Evolutionary conservation across 2,888 invertebrate genomes (phyloP).

Genomic region (Eupeodes latifasciatus): DNA sequence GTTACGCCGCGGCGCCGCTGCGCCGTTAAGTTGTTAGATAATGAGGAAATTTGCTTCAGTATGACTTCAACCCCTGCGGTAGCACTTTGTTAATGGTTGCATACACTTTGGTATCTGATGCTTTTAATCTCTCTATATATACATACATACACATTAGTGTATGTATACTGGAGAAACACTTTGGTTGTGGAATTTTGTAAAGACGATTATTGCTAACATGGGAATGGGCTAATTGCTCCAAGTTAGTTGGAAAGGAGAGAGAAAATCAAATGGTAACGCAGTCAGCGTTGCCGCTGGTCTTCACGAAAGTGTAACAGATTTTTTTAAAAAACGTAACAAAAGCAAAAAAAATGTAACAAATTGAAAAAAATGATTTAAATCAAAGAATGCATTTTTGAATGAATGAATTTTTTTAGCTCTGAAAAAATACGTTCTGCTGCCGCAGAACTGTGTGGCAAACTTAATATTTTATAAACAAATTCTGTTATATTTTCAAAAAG

Average conservation of each 20-base stretch:
- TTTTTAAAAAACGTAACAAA: too few species aligned
- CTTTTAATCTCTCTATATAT: neutral
- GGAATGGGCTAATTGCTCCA: conserved; percentile 82
- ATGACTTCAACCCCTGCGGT: conserved; percentile 1
- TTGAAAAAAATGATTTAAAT: too few species aligned
- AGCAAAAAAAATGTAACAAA: too few species aligned
- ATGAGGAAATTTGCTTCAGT: conserved; percentile 77
- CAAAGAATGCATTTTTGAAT: too few species aligned
- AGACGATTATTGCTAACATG: conserved; percentile 81
- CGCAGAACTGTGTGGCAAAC: too few species aligned
- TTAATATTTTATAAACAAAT: too few species aligned
- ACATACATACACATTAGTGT: conserved; percentile 4
- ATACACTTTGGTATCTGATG: conserved; percentile 16
- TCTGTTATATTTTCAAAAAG: too few species aligned
- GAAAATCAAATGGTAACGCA: neutral
- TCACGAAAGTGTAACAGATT: too few species aligned
- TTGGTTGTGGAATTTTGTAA: conserved; percentile 54
- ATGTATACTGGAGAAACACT: conserved; percentile 45
- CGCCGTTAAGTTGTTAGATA: conserved; percentile 74
- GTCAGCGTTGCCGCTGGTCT: too few species aligned
- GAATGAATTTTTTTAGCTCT: too few species aligned
- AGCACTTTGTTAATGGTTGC: conserved; percentile 45
- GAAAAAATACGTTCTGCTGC: too few species aligned
- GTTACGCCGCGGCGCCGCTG: conserved; percentile 51
- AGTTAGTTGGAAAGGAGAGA: conserved; percentile 75